Conservation (phyloP, 1,140 invertebrate species). For the Bombus picipes region DNA sequence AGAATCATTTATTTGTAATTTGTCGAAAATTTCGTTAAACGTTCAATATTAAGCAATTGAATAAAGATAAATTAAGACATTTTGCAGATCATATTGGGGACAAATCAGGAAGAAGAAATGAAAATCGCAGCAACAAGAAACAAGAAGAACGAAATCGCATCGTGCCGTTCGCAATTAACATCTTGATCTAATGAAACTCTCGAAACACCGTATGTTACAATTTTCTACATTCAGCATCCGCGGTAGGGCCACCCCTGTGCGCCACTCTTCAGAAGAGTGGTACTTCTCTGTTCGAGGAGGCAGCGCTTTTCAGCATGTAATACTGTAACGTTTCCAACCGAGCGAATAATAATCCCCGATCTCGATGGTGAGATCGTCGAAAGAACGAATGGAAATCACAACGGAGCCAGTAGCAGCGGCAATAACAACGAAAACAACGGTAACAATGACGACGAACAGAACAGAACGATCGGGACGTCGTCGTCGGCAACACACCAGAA, state of each 20-base stretch:
- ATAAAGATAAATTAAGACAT: too few relatives aligned
- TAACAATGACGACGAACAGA: constrained; percentile 43
- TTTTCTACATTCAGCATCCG: constrained; percentile 63
- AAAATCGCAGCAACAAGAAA: neutral
- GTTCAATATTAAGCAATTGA: too few relatives aligned
- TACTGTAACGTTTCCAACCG: constrained; percentile 80
- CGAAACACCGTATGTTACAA: constrained; percentile 79
- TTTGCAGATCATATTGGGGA: too few relatives aligned
- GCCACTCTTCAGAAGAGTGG: constrained; percentile 15
- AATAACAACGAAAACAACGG: constrained; percentile 52
- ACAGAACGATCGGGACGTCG: constrained; percentile 26
- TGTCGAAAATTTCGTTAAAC: neutral
- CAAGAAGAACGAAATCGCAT: constrained; percentile 41
- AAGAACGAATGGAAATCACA: constrained; percentile 39
- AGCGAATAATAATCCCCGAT: constrained; percentile 77
- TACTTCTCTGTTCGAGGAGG: constrained; percentile 66
- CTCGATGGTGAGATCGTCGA: constrained; percentile 41
- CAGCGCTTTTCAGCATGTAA: constrained; percentile 73
- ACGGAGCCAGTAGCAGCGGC: constrained; percentile 10
- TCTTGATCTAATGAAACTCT: constrained; percentile 79
- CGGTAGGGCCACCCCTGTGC: constrained; percentile 15
- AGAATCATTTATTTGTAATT: neutral
- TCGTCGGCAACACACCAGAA: constrained; percentile 51
- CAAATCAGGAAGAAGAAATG: too few relatives aligned
- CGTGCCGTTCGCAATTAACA: constrained; percentile 76